These are phyloP conservation scores for Thunnus albacares DNA, from an alignment of 2,797 vertebrate species.

Conservation along the genomic window DNA sequence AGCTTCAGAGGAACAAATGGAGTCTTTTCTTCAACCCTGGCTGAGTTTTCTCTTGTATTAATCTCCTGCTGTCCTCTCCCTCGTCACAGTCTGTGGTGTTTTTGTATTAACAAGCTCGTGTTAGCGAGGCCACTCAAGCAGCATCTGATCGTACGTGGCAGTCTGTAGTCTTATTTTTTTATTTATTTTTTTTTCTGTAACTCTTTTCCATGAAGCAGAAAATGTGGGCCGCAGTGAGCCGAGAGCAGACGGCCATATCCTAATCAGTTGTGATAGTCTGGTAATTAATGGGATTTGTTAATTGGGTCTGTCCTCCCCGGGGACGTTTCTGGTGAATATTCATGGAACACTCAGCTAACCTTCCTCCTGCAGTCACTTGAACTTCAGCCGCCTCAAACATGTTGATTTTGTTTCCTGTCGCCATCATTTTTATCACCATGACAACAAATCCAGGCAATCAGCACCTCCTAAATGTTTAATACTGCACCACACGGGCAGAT, in stretches of 20 bases:
- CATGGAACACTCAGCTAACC: constrained; percentile 72
- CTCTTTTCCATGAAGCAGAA: constrained; percentile 73
- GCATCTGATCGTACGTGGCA: constrained; percentile 70
- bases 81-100: constrained; percentile 51
- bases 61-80: constrained; percentile 51
- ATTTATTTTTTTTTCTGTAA: constrained; percentile 37
- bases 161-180: constrained; percentile 47
- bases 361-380: constrained; percentile 70
- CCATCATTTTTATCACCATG: constrained; percentile 52
- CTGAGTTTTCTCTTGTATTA: constrained; percentile 21
- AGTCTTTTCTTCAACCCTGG: constrained; percentile 10
- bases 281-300: constrained; percentile 87
- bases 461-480: constrained; percentile 73
- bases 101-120: constrained; percentile 53
- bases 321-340: constrained; percentile 77
- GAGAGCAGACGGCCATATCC: constrained; percentile 76
- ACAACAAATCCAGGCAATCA: constrained; percentile 68
- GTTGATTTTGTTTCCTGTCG: constrained; percentile 36
- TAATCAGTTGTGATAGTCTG: constrained; percentile 85
- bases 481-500: constrained; percentile 40
- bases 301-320: constrained; percentile 80
- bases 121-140: constrained; percentile 60
- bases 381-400: constrained; percentile 61
- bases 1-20: constrained; percentile 16
- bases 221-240: constrained; percentile 76